Base-by-base conservation (phyloP, 2,888 invertebrate species). In the Orthosia incerta region DNA sequence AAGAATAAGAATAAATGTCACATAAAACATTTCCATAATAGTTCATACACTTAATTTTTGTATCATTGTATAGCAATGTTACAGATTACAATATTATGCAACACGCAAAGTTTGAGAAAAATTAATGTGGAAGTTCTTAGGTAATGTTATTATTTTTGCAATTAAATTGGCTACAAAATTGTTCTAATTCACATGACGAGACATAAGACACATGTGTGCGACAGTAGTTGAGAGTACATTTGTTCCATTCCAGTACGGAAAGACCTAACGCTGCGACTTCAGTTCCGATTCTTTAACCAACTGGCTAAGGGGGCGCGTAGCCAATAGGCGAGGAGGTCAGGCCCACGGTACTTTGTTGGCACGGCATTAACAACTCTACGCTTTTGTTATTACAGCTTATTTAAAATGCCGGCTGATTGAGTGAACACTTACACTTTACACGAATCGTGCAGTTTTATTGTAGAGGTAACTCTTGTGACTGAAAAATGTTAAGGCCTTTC, bases 241-340 rank as follows among this genome's bases (percentile, higher is more conserved):
- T 97, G 94, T 97, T 97, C 96, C 96, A 96, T 97, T 97, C 95
- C 98, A 98, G 98, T 98, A 98, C 98, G 98, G 98, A 98, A 98
- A 98, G 98, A 98, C 97, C 98, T 98, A 97, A 98, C 98, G 97
- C 98, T 98, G 97, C 98, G 98, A 97, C 98, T 98, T 97, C 98
- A 98, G 97, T 98, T 98, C 98, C 97, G 98, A 97, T 98, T 98
- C 98, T 98, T 98, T 98, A 98, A 98, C 97, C 98, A 98, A 97
- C 97, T 98, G 96, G 98, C 98, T 97, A 98, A 98, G 97, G 97
- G 97, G 95, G 98, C 98, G 96, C 97, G 98, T 97, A 98, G 98
- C 97, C 98, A 98, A 97, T 98, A 97, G 91, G 96, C 86, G 76
- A 89, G 88, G 89, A 94, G 95, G 95, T 95, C 93, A 95, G 93